These are phyloP conservation scores for Sander lucioperca DNA, from an alignment of 2,113 vertebrate genomes.

Conservation along the genomic window DNA sequence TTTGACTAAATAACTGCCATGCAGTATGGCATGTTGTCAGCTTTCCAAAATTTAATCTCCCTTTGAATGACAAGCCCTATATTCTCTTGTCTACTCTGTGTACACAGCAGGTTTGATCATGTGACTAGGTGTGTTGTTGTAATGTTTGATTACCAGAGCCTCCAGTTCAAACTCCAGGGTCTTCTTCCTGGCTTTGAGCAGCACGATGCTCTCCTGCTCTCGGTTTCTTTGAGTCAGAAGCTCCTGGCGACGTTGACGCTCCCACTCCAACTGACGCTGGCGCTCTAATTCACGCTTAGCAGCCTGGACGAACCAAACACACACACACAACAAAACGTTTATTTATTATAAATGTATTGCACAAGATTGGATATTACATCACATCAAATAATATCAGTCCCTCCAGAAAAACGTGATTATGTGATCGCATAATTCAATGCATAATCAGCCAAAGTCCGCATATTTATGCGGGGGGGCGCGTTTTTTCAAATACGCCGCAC, in stretches of 20 bases:
- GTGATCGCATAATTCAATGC: too few relatives aligned
- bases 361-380: neutral
- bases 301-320: slow-evolving; percentile 80
- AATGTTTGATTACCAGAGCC: slow-evolving; percentile 87
- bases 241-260: slow-evolving; percentile 94
- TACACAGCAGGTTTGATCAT: neutral
- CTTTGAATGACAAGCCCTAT: neutral
- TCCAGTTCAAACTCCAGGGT: slow-evolving; percentile 98
- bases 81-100: neutral
- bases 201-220: slow-evolving; percentile 97
- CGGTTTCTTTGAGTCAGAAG: slow-evolving; percentile 95
- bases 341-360: too few relatives aligned
- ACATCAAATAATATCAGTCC: too few relatives aligned
- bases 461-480: too few relatives aligned
- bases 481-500: too few relatives aligned
- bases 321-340: neutral
- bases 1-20: neutral
- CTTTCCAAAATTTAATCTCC: neutral
- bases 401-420: too few relatives aligned
- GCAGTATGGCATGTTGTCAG: neutral
- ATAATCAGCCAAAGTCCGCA: too few relatives aligned
- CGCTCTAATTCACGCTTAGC: slow-evolving; percentile 96
- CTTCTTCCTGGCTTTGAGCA: slow-evolving; percentile 97
- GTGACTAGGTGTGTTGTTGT: neutral
- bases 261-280: slow-evolving; percentile 97